Percentiles rank a stretch among this genome's conserved stretches.
These are phyloP conservation scores for Germaria angustata DNA, from an alignment of 2,888 invertebrate species.

Conservation along the genomic window DNA sequence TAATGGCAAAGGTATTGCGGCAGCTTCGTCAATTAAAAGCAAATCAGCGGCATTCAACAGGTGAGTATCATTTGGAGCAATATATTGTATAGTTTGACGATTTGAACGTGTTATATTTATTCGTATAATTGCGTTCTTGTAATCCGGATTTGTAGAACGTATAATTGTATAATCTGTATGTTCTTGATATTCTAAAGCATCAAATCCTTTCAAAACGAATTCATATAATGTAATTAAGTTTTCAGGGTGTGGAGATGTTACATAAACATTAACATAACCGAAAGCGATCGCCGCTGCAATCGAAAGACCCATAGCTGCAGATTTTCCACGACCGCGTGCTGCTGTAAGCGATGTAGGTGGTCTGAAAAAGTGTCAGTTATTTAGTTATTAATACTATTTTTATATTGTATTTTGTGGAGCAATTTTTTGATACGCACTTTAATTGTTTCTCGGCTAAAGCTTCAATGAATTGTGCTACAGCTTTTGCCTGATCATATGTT, in stretches of 20 bases:
- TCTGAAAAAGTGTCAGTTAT: slow-evolving; percentile 77
- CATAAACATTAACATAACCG: slow-evolving; percentile 93
- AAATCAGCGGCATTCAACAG: slow-evolving; percentile 96
- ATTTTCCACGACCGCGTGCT: slow-evolving; percentile 98
- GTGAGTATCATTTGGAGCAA: slow-evolving; percentile 94
- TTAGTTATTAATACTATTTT: not conserved
- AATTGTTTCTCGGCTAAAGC: slow-evolving; percentile 94
- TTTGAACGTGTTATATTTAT: slow-evolving; percentile 95
- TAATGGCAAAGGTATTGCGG: slow-evolving; percentile 96
- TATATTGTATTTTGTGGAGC: not conserved
- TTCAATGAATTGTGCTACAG: slow-evolving; percentile 95
- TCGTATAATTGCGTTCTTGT: slow-evolving; percentile 96
- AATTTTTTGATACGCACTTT: slow-evolving; percentile 78
- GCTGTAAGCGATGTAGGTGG: slow-evolving; percentile 98
- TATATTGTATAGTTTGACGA: slow-evolving; percentile 98
- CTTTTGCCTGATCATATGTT: slow-evolving; percentile 96
- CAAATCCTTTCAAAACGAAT: slow-evolving; percentile 97
- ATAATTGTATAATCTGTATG: slow-evolving; percentile 97
- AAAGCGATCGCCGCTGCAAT: slow-evolving; percentile 92
- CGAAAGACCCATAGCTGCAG: slow-evolving; percentile 96
- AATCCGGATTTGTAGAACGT: slow-evolving; percentile 96
- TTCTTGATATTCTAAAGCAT: slow-evolving; percentile 96
- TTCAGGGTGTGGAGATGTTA: slow-evolving; percentile 98
- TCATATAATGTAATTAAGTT: slow-evolving; percentile 98
- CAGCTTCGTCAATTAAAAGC: slow-evolving; percentile 98